A percentile compares a stretch with the other conserved stretches of the same genome.
Evolutionary conservation across 2,113 vertebrate species (phyloP).

Genomic region (Salvator merianae): DNA sequence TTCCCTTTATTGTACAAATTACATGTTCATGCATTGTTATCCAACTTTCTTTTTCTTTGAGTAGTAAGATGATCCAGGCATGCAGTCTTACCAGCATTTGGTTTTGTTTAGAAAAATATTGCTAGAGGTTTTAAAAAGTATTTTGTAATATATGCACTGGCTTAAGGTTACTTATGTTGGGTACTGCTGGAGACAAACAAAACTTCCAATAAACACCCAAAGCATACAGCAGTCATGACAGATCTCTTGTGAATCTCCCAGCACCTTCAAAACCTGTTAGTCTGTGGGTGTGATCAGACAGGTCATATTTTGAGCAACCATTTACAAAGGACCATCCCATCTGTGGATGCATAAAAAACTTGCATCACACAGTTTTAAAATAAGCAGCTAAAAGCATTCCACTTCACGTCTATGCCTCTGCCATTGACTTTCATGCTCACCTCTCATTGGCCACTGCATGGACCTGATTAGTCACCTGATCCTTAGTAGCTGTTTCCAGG

Average conservation of each 20-base stretch:
- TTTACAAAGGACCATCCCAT: too few relatives aligned
- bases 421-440: too few relatives aligned
- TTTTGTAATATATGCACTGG: neutral
- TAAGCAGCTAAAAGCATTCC: too few relatives aligned
- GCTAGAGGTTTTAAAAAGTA: neutral
- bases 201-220: neutral
- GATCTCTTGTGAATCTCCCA: neutral
- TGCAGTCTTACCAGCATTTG: neutral
- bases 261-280: neutral
- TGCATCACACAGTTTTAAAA: too few relatives aligned
- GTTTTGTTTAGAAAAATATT: neutral
- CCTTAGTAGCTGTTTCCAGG: too few relatives aligned
- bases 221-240: neutral
- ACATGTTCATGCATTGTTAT: neutral
- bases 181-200: neutral
- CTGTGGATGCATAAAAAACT: too few relatives aligned
- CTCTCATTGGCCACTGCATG: too few relatives aligned
- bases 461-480: too few relatives aligned
- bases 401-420: too few relatives aligned
- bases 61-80: neutral
- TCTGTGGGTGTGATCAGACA: too few relatives aligned
- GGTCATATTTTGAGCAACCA: too few relatives aligned
- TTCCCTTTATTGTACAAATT: constrained; percentile 46
- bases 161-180: neutral
- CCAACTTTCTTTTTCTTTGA: neutral